Base-by-base conservation (phyloP, 2,888 invertebrate genomes). In the Stegophylla sp. region DNA sequence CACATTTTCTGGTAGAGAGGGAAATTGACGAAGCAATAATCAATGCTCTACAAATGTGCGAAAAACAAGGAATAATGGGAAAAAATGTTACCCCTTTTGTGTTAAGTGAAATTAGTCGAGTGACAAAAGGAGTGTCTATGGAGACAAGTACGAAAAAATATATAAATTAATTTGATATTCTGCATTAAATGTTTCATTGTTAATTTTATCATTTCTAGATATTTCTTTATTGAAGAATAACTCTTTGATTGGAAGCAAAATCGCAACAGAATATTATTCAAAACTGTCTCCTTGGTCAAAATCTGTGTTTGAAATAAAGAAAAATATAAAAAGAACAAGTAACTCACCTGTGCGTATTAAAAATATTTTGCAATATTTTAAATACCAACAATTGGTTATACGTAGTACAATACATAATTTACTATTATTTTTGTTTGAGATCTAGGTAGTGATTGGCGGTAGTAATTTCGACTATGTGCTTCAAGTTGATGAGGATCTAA, bases 51-150 rank as follows among this genome's bases (percentile, higher is more conserved):
- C 84, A 87, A 71, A 89, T 91, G 84, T 93, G 93, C 0, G 87
- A 88, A 83, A 84, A 85, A 51, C 87, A 88, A 81, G 89, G 89
- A 1, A 89, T 98, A 64, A 86, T 85, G 5, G 98, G 98, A 1
- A 97, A 96, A 87, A 91, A 94, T 84, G 91, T 98, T 12, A 99
- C 99, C 0, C 99, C 99, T 1, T 98, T 93, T 87, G 89, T 99
- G 45, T 88, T 99, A 51, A 87, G 91, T 56, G 89, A 91, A 84
- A 92, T 99, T 34, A 90, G 92, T 34, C 88, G 91, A 83, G 89
- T 93, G n/a, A 97, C 97, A 0, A 86, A 88, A 17, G 98, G 97
- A 53, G 90, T 89, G 84, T 96, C 97, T 20, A 89, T 98, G 53
- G 86, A 88, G 85, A 91, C 97, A 51, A 99, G 96, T 96, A 92